Conservation (phyloP, 1,140 invertebrate species). For the Nebria ingens region DNA sequence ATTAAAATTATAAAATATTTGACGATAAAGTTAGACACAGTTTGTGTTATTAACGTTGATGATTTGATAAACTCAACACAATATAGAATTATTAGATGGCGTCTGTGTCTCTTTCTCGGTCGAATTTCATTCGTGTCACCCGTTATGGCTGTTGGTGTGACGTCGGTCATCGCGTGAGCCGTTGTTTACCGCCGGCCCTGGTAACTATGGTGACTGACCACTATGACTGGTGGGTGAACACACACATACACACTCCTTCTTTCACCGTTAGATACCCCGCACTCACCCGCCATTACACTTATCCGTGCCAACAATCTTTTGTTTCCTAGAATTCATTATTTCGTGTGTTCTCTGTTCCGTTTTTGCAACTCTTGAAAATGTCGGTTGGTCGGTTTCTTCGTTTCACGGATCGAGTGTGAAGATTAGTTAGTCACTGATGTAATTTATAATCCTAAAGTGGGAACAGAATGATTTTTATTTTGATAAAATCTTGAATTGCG, state of each 20-base stretch:
- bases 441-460: slow-evolving; percentile 4
- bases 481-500: too few relatives aligned
- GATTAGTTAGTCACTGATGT: not conserved
- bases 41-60: too few relatives aligned
- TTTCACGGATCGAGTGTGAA: slow-evolving; percentile 2
- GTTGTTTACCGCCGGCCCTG: slow-evolving; percentile 2
- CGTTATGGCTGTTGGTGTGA: not conserved
- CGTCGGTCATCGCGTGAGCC: not conserved
- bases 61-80: too few relatives aligned
- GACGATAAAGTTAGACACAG: too few relatives aligned
- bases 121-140: not conserved
- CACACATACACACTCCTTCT: not conserved
- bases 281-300: not conserved
- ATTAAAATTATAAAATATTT: too few relatives aligned
- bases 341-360: slow-evolving; percentile 4
- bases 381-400: not conserved
- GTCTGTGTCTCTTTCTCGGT: not conserved
- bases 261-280: too few relatives aligned
- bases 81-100: too few relatives aligned
- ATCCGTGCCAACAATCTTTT: slow-evolving; percentile 5
- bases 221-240: not conserved
- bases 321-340: slow-evolving; percentile 8
- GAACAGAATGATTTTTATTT: not conserved
- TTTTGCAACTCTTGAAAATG: not conserved
- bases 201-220: slow-evolving; percentile 8